Evolutionary conservation across 2,888 invertebrate genomes (phyloP), one percentile per base, ranked within the genome.

Genomic region (Marronus borbonicus): DNA sequence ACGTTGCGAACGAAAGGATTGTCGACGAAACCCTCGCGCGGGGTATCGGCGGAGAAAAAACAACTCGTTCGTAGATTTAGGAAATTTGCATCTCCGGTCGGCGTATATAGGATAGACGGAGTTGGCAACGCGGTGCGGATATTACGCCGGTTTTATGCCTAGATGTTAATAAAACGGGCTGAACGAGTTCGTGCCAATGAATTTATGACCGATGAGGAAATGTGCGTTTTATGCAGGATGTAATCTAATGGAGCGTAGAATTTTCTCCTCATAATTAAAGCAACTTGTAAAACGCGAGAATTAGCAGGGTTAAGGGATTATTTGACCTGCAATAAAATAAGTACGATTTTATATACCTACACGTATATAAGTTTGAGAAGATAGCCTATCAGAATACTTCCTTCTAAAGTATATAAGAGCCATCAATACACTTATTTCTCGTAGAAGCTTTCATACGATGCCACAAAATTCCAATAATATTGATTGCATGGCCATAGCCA

Each of bases 11-110:
- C 55, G 58, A 17, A 36, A 36, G 24, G 24, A 50, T 69, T 50
- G 50, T 36, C 24, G 17, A 7, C 12, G 44, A 44, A 12, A 44
- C 12, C 44, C 44, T 44, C 44, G 44, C 8, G 44, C 44, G 10
- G 39, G 17, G n/a, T n/a, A 14, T 52, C 14, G 44, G 44, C 82
- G 81, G 82, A 82, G 83, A 84, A 83, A 84, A 84, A 83, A 80
- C 82, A 81, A 83, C 83, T 84, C 83, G 83, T 84, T 84, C 83
- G 83, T 82, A 81, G 83, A 83, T 85, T 84, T 83, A 82, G 83
- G 84, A 84, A 85, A 84, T 85, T 84, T 83, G 83, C 83, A 82
- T 84, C 81, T 80, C 82, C 69, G 72, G 12, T 20, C 24, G 60
- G 60, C 60, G 24, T 28, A 24, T 60, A 60, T 12, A 12, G 28